Evolutionary conservation across 2,113 vertebrate species (phyloP).

Genomic region (Cnemophilus loriae): DNA sequence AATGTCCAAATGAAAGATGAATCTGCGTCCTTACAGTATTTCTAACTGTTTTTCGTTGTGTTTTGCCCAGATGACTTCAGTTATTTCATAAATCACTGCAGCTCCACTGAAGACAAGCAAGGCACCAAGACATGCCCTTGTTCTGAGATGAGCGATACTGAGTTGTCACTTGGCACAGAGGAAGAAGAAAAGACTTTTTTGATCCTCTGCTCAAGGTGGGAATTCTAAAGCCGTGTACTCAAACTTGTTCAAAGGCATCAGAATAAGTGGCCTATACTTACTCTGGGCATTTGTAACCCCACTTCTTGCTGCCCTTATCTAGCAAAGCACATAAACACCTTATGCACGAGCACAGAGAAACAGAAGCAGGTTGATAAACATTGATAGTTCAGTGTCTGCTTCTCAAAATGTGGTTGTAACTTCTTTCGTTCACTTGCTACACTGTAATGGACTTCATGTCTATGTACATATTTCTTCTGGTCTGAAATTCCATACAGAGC

Average conservation of each 20-base stretch:
- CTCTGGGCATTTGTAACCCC: not conserved
- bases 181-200: not conserved
- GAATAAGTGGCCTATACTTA: not conserved
- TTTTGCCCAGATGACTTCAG: constrained; percentile 29
- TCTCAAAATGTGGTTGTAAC: not conserved
- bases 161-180: not conserved
- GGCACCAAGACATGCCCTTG: constrained; percentile 11
- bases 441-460: not conserved
- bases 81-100: constrained; percentile 43
- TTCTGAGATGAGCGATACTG: not conserved
- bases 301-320: not conserved
- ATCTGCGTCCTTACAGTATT: not conserved
- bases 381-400: not conserved
- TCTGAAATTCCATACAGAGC: not conserved
- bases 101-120: not conserved
- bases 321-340: not conserved
- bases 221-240: not conserved
- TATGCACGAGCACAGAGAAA: not conserved
- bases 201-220: not conserved
- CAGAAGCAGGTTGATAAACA: not conserved
- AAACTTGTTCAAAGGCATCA: not conserved
- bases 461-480: not conserved
- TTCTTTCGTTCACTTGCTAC: not conserved
- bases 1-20: constrained; percentile 43
- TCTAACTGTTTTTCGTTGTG: not conserved